These are phyloP conservation scores for Aethes cnicana DNA, from an alignment of 2,888 invertebrate species.

Conservation along the genomic window DNA sequence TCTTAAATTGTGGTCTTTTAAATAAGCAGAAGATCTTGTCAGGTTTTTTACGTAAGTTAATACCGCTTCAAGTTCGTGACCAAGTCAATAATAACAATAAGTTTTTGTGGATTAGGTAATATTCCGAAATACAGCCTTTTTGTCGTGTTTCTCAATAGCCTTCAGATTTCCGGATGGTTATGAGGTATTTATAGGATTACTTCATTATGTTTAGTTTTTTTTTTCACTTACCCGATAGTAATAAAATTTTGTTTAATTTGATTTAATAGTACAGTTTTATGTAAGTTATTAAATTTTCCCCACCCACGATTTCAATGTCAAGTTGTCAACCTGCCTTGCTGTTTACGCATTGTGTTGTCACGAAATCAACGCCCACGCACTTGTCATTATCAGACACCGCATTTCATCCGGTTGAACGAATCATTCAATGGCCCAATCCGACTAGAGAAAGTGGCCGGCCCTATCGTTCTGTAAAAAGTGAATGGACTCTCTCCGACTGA, in stretches of 20 bases:
- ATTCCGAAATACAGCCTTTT: conserved; percentile 19
- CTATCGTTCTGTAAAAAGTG: conserved; percentile 22
- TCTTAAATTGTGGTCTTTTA: too few species aligned
- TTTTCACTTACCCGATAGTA: background rate
- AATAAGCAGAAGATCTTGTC: conserved; percentile 11
- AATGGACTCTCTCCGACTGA: conserved; percentile 16
- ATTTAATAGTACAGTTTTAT: too few species aligned
- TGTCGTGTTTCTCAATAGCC: conserved; percentile 16
- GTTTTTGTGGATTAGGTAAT: conserved; percentile 25
- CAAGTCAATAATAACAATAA: conserved; percentile 12
- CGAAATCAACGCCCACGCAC: conserved; percentile 6
- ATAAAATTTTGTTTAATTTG: background rate
- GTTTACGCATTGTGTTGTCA: too few species aligned
- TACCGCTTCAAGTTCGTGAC: conserved; percentile 27
- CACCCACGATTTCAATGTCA: too few species aligned
- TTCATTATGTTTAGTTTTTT: conserved; percentile 6
- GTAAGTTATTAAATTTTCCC: too few species aligned
- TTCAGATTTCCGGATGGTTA: conserved; percentile 21
- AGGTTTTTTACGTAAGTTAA: conserved; percentile 19
- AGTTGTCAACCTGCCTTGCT: too few species aligned
- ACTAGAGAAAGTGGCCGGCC: conserved; percentile 25
- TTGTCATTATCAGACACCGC: conserved; percentile 9
- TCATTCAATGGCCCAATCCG: conserved; percentile 28
- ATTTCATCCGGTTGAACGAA: conserved; percentile 20
- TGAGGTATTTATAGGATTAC: conserved; percentile 25